Evolutionary conservation across 2,888 invertebrate genomes (phyloP).

Genomic region (Seira ritae): DNA sequence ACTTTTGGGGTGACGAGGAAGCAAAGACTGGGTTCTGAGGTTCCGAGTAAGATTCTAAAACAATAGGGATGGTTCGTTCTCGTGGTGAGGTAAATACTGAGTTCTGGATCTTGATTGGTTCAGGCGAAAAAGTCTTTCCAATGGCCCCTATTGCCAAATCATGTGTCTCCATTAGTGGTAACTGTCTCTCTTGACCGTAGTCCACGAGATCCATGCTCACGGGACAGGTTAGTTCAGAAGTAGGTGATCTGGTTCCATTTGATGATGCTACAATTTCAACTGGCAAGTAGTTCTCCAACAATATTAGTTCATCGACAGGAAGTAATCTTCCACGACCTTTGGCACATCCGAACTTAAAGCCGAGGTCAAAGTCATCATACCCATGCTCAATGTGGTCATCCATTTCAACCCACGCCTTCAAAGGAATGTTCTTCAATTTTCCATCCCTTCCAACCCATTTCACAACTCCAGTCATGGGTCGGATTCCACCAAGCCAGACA

Average conservation of each 20-base stretch:
- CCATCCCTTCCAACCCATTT: slow-evolving; percentile 65
- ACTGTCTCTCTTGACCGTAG: slow-evolving; percentile 41
- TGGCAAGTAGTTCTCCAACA: slow-evolving; percentile 62
- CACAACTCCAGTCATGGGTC: slow-evolving; percentile 65
- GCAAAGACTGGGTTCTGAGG: background rate
- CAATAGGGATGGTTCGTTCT: slow-evolving; percentile 53
- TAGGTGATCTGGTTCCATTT: slow-evolving; percentile 26
- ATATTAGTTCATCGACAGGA: slow-evolving; percentile 62
- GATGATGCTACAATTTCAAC: slow-evolving; percentile 33
- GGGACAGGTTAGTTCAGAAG: slow-evolving; percentile 27
- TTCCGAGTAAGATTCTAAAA: slow-evolving; percentile 29
- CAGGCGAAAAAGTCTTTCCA: background rate
- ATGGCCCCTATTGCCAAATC: too few relatives aligned
- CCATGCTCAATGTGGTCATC: slow-evolving; percentile 64
- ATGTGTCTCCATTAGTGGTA: too few relatives aligned
- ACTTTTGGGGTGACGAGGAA: background rate
- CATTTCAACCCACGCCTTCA: slow-evolving; percentile 69
- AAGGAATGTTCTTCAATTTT: slow-evolving; percentile 23
- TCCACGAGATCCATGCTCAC: slow-evolving; percentile 61
- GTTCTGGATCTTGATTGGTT: background rate
- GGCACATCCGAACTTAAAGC: slow-evolving; percentile 64
- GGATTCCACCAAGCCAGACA: slow-evolving; percentile 64
- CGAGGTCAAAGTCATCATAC: slow-evolving; percentile 58
- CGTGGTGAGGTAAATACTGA: background rate
- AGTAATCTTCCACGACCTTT: slow-evolving; percentile 60